Evolutionary conservation across 1,140 invertebrate genomes (phyloP).

Genomic region (Eciton burchellii): DNA sequence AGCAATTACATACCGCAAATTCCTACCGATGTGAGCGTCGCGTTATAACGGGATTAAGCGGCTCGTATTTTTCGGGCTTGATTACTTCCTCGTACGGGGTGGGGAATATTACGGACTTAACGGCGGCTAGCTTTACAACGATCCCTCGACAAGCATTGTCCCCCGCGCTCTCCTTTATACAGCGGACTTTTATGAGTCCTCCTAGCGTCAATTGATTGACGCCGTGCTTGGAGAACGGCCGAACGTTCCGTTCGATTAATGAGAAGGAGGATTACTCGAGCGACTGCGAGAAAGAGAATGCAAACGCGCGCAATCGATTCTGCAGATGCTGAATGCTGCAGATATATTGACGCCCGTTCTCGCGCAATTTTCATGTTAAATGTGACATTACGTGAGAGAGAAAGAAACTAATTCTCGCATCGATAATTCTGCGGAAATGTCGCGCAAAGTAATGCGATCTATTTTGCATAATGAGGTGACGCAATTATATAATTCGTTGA

Average conservation of each 20-base stretch:
- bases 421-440: not conserved
- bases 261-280: not conserved
- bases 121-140: constrained; percentile 13
- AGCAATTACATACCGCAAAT: constrained; percentile 65
- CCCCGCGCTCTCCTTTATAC: not conserved
- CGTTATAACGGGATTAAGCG: constrained; percentile 57
- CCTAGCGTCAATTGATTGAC: constrained; percentile 1
- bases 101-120: constrained; percentile 21
- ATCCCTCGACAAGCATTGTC: not conserved
- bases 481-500: no score
- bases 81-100: constrained; percentile 15
- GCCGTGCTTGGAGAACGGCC: not conserved
- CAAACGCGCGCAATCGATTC: not conserved
- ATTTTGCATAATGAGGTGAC: no score
- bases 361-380: not conserved
- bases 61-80: constrained; percentile 50
- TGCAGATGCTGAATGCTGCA: not conserved
- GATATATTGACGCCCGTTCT: not conserved
- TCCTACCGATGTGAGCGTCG: constrained; percentile 46
- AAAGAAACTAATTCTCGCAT: not conserved
- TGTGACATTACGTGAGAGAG: not conserved
- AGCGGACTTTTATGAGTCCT: constrained; percentile 3
- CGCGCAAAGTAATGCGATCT: not conserved
- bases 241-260: not conserved
- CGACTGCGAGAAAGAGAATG: not conserved